Evolutionary conservation across 2,113 vertebrate genomes (phyloP), one percentile per base, ranked within the genome.

Genomic region (Syrmaticus mikado): DNA sequence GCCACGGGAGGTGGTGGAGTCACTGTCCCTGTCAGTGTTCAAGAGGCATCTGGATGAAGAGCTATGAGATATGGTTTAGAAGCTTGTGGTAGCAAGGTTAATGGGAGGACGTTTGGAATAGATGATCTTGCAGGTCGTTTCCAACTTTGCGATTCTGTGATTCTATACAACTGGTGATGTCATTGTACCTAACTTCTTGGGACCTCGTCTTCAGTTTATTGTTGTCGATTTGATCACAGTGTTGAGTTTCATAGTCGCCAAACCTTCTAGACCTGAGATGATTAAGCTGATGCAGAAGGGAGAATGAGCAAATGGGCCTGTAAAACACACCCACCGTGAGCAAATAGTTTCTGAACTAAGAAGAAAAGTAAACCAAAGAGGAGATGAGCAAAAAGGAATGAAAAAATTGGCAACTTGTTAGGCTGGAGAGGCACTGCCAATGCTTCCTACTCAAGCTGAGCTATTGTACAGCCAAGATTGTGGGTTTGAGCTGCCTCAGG

Each of bases 401-500:
- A 34, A 77, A 67, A 64, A 77, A 10, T 19, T 65, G 60, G 32
- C 62, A 53, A 9, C 20, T 70, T 68, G 3, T 80, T 64, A 83
- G 40, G 38, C 71, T 6, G 6, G 41, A 50, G 21, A 89, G 41
- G 24, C 14, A 11, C 34, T 93, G 82, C 45, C 79, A 74, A 3
- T 55, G 79, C 67, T 83, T 82, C 62, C 74, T 87, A 7, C 85
- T 93, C 72, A 78, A 91, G 80, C 12, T 16, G 57, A 91, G 25
- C 72, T 85, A 19, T 36, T 71, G 27, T 61, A 41, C 60, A 83
- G 68, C 24, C 72, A 92, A 60, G 41, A 15, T 32, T 67, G 55
- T 85, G 88, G 88, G 72, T 91, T 93, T 87, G 55, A 81, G 79
- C 61, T 88, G 92, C 82, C 45, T 90, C 60, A 55, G 72, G 65